These are phyloP conservation scores for Netelia melanura DNA, from an alignment of 2,888 invertebrate species.

Conservation along the genomic window DNA sequence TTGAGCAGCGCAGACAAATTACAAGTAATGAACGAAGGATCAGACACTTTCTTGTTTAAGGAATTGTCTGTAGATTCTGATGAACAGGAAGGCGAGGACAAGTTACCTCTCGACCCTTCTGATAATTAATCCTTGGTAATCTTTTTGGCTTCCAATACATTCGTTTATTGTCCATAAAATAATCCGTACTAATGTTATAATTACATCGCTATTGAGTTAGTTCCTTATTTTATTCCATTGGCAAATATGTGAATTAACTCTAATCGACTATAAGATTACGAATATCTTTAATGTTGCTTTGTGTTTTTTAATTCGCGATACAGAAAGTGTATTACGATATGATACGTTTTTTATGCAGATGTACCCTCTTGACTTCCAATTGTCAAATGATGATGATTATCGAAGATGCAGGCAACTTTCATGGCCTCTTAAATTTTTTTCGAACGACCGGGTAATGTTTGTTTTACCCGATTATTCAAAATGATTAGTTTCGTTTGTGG, in stretches of 20 bases:
- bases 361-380: slow-evolving; percentile 3
- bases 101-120: slow-evolving; percentile 9
- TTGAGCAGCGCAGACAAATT: slow-evolving; percentile 17
- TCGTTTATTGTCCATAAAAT: slow-evolving; percentile 66
- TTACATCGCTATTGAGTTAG: slow-evolving; percentile 28
- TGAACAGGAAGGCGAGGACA: neutral
- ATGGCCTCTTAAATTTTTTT: neutral
- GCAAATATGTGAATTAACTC: slow-evolving; percentile 27
- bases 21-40: neutral
- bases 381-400: slow-evolving; percentile 12
- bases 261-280: slow-evolving; percentile 23
- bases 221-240: slow-evolving; percentile 17
- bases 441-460: neutral
- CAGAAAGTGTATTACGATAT: slow-evolving; percentile 37
- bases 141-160: slow-evolving; percentile 24
- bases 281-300: slow-evolving; percentile 15
- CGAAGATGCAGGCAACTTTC: neutral
- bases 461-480: neutral
- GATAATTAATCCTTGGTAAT: slow-evolving; percentile 14
- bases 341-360: slow-evolving; percentile 20
- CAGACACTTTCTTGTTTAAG: neutral
- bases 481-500: neutral
- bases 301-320: slow-evolving; percentile 6
- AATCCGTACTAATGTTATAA: slow-evolving; percentile 42
- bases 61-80: neutral